Evolutionary conservation across 2,888 invertebrate genomes (phyloP).

Genomic region (Drosophila atripex): DNA sequence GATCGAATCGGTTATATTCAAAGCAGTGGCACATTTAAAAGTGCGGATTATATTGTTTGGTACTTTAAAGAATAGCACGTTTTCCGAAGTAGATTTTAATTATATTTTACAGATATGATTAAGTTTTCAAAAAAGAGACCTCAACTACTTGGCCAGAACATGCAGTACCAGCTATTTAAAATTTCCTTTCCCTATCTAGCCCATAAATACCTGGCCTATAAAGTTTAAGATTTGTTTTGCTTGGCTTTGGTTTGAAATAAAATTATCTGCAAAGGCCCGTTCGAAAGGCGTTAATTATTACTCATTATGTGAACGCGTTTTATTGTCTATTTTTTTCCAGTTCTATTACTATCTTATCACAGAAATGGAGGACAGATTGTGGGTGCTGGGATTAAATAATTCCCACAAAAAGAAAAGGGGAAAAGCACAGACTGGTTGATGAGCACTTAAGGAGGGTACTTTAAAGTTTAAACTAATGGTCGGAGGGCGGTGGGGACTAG

Average conservation of each 20-base stretch:
- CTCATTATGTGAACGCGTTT: slow-evolving; percentile 53
- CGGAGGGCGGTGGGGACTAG: no score
- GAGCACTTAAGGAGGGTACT: background rate
- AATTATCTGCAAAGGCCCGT: slow-evolving; percentile 30
- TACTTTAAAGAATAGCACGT: background rate
- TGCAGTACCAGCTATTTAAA: background rate
- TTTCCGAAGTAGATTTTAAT: no score
- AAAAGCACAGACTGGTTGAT: slow-evolving; percentile 11
- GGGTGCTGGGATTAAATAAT: slow-evolving; percentile 40
- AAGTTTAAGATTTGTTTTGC: slow-evolving; percentile 43
- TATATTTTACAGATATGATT: no score
- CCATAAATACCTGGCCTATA: slow-evolving; percentile 27
- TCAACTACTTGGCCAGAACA: no score
- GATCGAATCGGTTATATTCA: background rate
- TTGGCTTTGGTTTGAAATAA: slow-evolving; percentile 43
- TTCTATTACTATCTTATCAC: slow-evolving; percentile 58
- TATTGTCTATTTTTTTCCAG: slow-evolving; percentile 25
- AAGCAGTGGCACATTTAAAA: background rate
- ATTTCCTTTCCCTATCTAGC: slow-evolving; percentile 13
- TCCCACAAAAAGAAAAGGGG: slow-evolving; percentile 12
- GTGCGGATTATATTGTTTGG: background rate
- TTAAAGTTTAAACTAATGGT: background rate
- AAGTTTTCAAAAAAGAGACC: no score
- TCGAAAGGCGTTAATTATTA: slow-evolving; percentile 59
- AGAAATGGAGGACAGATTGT: slow-evolving; percentile 36